A percentile compares a stretch with the other conserved stretches of the same genome.
These are phyloP conservation scores for Smittia aterrima DNA, from an alignment of 2,888 invertebrate species.

Conservation along the genomic window DNA sequence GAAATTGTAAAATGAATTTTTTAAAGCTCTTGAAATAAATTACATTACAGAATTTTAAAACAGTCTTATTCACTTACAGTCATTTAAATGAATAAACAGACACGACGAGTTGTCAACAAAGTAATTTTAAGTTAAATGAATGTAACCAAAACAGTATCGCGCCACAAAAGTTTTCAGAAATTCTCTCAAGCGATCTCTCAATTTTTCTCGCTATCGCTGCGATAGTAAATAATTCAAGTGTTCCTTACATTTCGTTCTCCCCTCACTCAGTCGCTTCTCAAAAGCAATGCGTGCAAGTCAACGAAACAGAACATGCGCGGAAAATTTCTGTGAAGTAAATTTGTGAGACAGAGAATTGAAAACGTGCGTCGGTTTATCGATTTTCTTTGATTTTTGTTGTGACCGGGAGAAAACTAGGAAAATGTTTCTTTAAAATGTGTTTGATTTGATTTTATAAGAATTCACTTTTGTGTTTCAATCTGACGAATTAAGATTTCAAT, in stretches of 20 bases:
- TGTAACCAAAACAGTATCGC: too few species aligned
- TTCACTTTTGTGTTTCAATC: too few species aligned
- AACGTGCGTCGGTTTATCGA: background rate
- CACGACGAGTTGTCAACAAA: too few species aligned
- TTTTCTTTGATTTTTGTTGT: background rate
- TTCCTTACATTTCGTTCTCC: background rate
- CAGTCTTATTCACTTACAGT: too few species aligned
- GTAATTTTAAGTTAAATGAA: too few species aligned
- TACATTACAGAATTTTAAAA: background rate
- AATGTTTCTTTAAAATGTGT: background rate
- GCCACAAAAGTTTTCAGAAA: too few species aligned
- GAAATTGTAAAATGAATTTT: conserved; percentile 2
- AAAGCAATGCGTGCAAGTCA: background rate
- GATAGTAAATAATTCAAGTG: background rate
- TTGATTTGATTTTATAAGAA: too few species aligned
- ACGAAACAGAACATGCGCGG: background rate
- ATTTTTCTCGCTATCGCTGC: background rate
- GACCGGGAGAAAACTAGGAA: background rate
- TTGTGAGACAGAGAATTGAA: background rate
- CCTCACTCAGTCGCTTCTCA: background rate
- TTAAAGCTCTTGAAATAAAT: background rate
- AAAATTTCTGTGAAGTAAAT: background rate
- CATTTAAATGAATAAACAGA: too few species aligned
- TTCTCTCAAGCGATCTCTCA: too few species aligned
- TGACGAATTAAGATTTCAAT: too few species aligned